Percentiles rank a stretch among this genome's conserved stretches.
Conservation (phyloP, 2,797 vertebrate genomes). For the Melanotaenia pygmaea region DNA sequence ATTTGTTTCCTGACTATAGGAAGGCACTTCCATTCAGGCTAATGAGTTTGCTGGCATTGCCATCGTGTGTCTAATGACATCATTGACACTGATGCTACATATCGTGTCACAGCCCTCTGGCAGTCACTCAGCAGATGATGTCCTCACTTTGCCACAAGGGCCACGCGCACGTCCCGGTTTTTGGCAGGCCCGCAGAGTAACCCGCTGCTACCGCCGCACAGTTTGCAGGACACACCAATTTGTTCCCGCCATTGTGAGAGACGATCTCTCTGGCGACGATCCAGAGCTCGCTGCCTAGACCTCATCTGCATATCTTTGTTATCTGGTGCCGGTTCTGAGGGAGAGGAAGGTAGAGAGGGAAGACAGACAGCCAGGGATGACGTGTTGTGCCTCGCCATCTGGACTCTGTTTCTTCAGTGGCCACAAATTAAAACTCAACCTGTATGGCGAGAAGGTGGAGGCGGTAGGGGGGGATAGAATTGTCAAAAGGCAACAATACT, state of each 20-base stretch:
- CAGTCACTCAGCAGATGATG: constrained; percentile 85
- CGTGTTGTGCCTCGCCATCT: constrained; percentile 87
- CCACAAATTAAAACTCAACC: constrained; percentile 99
- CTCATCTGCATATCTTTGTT: constrained; percentile 99
- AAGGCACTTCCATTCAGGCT: constrained; percentile 66
- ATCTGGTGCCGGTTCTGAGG: constrained; percentile 87
- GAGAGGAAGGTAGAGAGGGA: constrained; percentile 49
- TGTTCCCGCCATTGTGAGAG: constrained; percentile 92
- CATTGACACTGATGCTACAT: constrained; percentile 74
- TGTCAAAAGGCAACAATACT: constrained; percentile 99
- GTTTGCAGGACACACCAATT: constrained; percentile 93
- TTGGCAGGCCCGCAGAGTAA: constrained; percentile 86
- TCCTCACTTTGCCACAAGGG: constrained; percentile 62
- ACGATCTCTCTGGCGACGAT: constrained; percentile 88
- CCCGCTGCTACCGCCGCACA: constrained; percentile 87
- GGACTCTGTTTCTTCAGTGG: constrained; percentile 92
- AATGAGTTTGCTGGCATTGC: constrained; percentile 77
- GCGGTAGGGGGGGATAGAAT: constrained; percentile 71
- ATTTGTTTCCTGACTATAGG: constrained; percentile 53
- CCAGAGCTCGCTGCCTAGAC: constrained; percentile 84
- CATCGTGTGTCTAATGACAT: constrained; percentile 68
- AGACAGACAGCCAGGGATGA: constrained; percentile 63
- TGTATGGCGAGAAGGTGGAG: constrained; percentile 80
- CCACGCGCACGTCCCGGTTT: constrained; percentile 66
- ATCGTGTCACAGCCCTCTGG: constrained; percentile 71